Conservation (phyloP, 1,140 invertebrate genomes). For the Melanaphis sacchari region DNA sequence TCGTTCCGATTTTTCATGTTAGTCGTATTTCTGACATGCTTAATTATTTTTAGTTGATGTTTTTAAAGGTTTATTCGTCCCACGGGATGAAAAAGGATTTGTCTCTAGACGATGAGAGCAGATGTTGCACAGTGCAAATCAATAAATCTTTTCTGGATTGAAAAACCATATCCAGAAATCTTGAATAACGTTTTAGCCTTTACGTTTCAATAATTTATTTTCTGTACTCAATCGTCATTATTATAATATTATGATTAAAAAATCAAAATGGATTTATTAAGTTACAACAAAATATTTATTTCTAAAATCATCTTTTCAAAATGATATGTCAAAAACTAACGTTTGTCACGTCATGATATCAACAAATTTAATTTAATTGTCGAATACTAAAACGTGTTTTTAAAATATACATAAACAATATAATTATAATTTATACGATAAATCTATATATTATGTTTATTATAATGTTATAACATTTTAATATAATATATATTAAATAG, state of each 20-base stretch:
- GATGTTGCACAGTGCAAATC: not conserved
- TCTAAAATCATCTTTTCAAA: not conserved
- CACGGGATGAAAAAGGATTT: not conserved
- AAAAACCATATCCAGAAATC: not conserved
- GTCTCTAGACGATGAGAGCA: not conserved
- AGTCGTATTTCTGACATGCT: not conserved
- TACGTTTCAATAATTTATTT: not conserved
- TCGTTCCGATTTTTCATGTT: not conserved
- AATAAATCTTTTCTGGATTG: not conserved
- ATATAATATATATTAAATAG: not conserved
- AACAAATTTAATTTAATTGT: not conserved
- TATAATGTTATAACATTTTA: not conserved
- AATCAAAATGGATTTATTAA: not conserved
- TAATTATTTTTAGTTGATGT: not conserved
- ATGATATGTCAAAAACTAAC: not conserved
- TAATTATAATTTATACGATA: not conserved
- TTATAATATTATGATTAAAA: not conserved
- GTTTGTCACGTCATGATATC: too few species aligned
- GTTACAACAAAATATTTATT: not conserved
- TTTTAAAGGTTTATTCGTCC: not conserved
- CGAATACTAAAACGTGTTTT: not conserved
- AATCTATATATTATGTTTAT: too few species aligned
- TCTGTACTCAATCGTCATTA: not conserved
- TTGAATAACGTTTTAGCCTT: not conserved
- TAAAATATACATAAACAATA: not conserved